phyloP scores from a whole-genome alignment of 2,113 vertebrate species.

The Saguinus midas region DNA sequence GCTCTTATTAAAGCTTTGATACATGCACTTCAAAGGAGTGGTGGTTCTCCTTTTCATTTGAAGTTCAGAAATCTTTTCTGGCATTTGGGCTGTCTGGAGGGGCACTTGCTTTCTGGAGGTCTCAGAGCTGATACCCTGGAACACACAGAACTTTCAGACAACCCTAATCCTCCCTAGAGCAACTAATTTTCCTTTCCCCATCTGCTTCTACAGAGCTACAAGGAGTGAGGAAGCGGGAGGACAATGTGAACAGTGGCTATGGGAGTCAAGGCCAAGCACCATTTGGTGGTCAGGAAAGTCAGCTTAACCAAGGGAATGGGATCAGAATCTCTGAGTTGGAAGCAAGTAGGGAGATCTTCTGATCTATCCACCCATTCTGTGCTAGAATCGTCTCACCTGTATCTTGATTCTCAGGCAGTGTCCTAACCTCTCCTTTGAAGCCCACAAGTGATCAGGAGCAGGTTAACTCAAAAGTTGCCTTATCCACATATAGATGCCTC shows the following conservation, averaged over 20 bases:
- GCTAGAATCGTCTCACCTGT: neutral
- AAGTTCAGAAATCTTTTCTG: conserved; percentile 60
- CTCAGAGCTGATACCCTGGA: neutral
- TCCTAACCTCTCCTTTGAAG: neutral
- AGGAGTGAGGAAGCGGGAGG: neutral
- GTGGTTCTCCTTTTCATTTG: conserved; percentile 50
- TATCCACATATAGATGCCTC: neutral
- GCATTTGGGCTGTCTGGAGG: conserved; percentile 58
- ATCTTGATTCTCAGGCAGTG: neutral
- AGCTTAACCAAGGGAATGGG: neutral
- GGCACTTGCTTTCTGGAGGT: neutral
- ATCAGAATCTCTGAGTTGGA: neutral
- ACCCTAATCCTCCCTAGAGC: neutral
- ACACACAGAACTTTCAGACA: conserved; percentile 11
- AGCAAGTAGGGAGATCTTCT: neutral
- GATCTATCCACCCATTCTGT: neutral
- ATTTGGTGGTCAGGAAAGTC: neutral
- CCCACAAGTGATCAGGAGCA: neutral
- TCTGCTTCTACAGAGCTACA: neutral
- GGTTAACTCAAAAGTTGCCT: neutral
- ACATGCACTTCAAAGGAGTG: conserved; percentile 70
- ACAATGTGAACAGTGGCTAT: neutral
- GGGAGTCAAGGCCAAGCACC: neutral
- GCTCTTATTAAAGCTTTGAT: conserved; percentile 76
- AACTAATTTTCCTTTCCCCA: neutral